Evolutionary conservation across 2,797 vertebrate genomes (phyloP), one percentile per base, ranked within the genome.

Genomic region (Spheniscus humboldti): DNA sequence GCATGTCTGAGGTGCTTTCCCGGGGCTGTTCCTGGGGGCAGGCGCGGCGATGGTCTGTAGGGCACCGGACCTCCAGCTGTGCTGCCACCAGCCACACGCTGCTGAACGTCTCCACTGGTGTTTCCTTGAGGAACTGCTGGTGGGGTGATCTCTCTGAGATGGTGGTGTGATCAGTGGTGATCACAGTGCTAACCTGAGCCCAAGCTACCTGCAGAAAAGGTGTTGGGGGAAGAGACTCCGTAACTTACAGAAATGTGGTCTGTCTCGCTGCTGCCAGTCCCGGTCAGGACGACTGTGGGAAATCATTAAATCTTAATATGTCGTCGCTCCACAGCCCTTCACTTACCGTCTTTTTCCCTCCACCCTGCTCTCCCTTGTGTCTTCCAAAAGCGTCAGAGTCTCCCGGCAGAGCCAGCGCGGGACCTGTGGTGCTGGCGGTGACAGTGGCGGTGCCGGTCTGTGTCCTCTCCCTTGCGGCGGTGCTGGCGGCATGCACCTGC

Each of bases 371-470:
- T 63, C 33, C 66, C 31, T 69, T 28, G 31, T 88, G 72, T 84
- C 82, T 69, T 59, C 81, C 66, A 6, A 16, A 84, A 96, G 96
- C 67, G 1, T 56, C 86, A 30, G 98, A 95, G 43, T 91, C 97
- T 17, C 95, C 97, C 18, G 94, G 96, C 56, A 97, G 96, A 75
- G 96, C 98, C 3, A 93, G 96, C 47, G 97, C 98, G 83, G 98
- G 98, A 74, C 97, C 98, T 5, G 96, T 98, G 97, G 98, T 99
- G 90, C 95, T 99, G 95, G 91, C 97, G 0, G 92, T 98, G 67
- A 83, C 98, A 17, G 98, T 99, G 79, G 96, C 98, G 27, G 98
- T 99, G 90, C 99, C 99, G 2, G 94, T 98, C 27, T 98, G 99
- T 92, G 95, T 99, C 90, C 96, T 99, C 92, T 99, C 98, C 35